phyloP scores from a whole-genome alignment of 2,888 invertebrate species.

The Drosophila rellima region DNA sequence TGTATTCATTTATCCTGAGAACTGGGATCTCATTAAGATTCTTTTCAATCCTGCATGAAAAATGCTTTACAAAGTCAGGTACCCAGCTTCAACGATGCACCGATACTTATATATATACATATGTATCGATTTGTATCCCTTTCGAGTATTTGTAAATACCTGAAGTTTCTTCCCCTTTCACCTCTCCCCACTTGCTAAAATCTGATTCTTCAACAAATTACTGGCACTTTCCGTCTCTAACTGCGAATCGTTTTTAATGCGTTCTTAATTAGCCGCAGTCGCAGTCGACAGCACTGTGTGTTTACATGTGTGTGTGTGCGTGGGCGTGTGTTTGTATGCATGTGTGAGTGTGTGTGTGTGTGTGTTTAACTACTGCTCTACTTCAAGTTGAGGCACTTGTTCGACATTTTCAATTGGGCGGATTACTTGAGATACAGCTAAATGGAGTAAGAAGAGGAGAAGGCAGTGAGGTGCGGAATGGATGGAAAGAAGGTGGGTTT shows the following conservation, averaged over 20 bases:
- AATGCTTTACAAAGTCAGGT: not conserved
- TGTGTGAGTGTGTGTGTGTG: conserved; percentile 18
- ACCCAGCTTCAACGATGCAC: conserved; percentile 4
- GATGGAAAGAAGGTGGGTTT: too few relatives aligned
- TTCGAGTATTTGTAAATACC: not conserved
- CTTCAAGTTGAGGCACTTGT: conserved; percentile 61
- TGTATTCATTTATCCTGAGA: not conserved
- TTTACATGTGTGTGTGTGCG: conserved; percentile 12
- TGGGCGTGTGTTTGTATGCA: not conserved
- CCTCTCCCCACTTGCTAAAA: not conserved
- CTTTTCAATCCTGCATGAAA: not conserved
- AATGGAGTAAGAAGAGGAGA: conserved; percentile 11
- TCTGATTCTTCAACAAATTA: conserved; percentile 27
- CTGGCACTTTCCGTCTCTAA: conserved; percentile 41
- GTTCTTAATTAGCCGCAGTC: conserved; percentile 69
- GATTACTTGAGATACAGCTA: conserved; percentile 66
- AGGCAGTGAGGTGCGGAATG: not conserved
- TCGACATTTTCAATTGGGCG: conserved; percentile 75
- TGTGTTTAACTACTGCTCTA: conserved; percentile 14
- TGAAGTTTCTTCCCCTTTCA: not conserved
- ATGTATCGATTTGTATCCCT: conserved; percentile 5
- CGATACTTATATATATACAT: not conserved
- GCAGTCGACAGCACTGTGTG: conserved; percentile 1
- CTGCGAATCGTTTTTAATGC: conserved; percentile 69
- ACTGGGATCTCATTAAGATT: not conserved